phyloP scores from a whole-genome alignment of 2,113 vertebrate species.

The Meleagris gallopavo region DNA sequence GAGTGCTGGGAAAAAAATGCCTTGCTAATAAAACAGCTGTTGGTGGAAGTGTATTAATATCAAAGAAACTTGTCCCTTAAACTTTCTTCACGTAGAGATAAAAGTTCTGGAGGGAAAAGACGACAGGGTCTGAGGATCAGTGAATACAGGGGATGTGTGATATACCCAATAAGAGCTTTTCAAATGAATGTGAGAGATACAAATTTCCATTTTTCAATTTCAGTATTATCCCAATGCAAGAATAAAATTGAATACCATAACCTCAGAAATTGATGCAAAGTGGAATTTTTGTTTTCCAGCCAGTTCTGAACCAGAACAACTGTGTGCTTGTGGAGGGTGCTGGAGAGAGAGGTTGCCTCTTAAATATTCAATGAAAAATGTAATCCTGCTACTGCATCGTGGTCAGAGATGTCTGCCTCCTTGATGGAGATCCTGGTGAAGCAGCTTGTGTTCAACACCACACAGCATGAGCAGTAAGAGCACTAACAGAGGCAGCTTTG shows the following conservation, averaged over 20 bases:
- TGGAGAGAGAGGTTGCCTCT: not conserved
- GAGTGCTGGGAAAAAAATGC: not conserved
- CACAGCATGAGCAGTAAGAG: not conserved
- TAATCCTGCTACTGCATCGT: not conserved
- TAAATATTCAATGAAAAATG: not conserved
- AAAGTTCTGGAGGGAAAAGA: not conserved
- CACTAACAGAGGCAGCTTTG: not conserved
- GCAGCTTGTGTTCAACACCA: not conserved
- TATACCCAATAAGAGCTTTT: not conserved
- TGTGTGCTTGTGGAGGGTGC: not conserved
- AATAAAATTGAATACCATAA: not conserved
- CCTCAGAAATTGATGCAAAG: not conserved
- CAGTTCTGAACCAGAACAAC: not conserved
- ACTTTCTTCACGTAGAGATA: not conserved
- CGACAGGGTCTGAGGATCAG: not conserved
- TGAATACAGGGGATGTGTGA: not conserved
- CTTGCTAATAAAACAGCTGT: not conserved
- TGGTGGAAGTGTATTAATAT: not conserved
- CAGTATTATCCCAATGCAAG: not conserved
- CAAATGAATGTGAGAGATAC: not conserved
- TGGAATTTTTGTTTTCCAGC: not conserved
- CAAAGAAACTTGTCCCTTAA: not conserved
- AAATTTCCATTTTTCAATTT: not conserved
- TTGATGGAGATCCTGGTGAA: fast-evolving
- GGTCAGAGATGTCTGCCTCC: not conserved